A percentile compares a stretch with the other conserved stretches of the same genome.
These are phyloP conservation scores for Endotricha flammealis DNA, from an alignment of 2,888 invertebrate genomes.

Conservation along the genomic window DNA sequence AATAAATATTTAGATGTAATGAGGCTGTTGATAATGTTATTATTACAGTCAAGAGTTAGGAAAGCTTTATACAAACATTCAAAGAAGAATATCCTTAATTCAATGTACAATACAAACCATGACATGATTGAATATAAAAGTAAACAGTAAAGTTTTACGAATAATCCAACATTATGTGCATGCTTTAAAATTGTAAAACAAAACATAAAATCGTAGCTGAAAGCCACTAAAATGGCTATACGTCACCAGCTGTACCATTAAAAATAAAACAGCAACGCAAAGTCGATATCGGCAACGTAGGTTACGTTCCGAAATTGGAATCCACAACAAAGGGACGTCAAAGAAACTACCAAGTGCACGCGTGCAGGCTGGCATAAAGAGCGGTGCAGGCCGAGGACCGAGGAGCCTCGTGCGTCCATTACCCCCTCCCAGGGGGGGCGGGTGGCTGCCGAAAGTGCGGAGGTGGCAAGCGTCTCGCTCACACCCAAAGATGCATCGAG, in stretches of 20 bases:
- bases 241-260: neutral
- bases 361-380: slow-evolving; percentile 70
- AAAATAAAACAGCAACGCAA: slow-evolving; percentile 14
- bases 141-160: too few relatives aligned
- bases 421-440: slow-evolving; percentile 42
- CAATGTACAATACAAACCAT: too few relatives aligned
- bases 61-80: too few relatives aligned
- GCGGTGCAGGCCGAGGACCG: slow-evolving; percentile 51
- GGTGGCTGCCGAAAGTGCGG: slow-evolving; percentile 54
- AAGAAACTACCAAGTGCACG: slow-evolving; percentile 75
- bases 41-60: too few relatives aligned
- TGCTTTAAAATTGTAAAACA: too few relatives aligned
- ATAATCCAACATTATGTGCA: too few relatives aligned
- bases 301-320: slow-evolving; percentile 65
- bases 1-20: too few relatives aligned
- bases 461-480: slow-evolving; percentile 56
- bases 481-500: slow-evolving; percentile 72
- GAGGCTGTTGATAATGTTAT: too few relatives aligned
- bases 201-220: too few relatives aligned
- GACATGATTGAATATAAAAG: too few relatives aligned
- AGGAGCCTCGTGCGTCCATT: slow-evolving; percentile 74
- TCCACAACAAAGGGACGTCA: slow-evolving; percentile 70
- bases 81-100: too few relatives aligned
- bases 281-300: slow-evolving; percentile 35
- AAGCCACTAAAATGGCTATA: neutral